Evolutionary conservation across 2,113 vertebrate species (phyloP).

Genomic region (Hyla sarda): DNA sequence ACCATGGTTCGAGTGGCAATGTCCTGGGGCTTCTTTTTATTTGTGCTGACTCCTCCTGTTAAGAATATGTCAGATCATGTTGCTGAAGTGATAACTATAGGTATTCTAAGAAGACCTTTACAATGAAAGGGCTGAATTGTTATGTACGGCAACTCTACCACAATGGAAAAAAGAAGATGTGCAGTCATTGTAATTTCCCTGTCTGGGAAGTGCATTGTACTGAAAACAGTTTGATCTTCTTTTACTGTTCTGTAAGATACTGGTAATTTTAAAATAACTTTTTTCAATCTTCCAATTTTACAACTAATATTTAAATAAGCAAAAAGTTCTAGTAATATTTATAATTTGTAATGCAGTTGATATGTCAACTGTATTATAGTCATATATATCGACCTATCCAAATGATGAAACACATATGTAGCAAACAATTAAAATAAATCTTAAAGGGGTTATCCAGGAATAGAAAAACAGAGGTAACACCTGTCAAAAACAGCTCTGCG

Average conservation of each 20-base stretch:
- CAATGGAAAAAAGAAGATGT: conserved; percentile 50
- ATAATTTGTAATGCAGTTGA: neutral
- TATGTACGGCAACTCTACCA: conserved; percentile 52
- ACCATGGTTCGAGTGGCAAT: conserved; percentile 44
- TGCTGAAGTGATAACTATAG: conserved; percentile 57
- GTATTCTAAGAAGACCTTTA: conserved; percentile 55
- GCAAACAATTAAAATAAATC: too few relatives aligned
- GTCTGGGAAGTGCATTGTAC: conserved; percentile 45
- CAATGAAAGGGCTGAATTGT: conserved; percentile 52
- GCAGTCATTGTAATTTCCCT: conserved; percentile 55
- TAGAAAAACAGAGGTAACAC: too few relatives aligned
- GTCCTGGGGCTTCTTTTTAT: conserved; percentile 56
- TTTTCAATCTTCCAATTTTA: neutral
- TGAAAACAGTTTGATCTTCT: conserved; percentile 31
- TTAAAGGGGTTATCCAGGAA: too few relatives aligned
- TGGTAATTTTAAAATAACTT: conserved; percentile 7
- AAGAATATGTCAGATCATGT: conserved; percentile 57
- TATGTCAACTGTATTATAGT: neutral
- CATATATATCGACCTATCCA: neutral
- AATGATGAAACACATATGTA: neutral
- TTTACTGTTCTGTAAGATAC: neutral
- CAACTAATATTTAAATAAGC: neutral
- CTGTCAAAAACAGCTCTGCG: too few relatives aligned
- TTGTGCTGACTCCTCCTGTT: conserved; percentile 49
- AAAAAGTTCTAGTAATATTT: neutral